Percentiles rank a stretch among this genome's conserved stretches.
phyloP scores from a whole-genome alignment of 2,888 invertebrate species.

The Helobdella robusta region DNA sequence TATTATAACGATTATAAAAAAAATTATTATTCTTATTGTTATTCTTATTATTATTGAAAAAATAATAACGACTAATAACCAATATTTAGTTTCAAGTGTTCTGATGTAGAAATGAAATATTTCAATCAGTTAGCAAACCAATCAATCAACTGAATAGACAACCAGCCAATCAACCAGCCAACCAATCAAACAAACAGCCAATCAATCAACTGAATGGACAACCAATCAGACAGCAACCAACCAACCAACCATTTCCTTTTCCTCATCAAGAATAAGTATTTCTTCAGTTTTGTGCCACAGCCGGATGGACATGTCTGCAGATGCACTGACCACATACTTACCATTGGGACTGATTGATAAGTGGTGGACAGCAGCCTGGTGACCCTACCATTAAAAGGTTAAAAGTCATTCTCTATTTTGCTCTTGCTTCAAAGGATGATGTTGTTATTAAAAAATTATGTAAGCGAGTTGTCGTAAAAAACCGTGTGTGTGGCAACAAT shows the following conservation, averaged over 20 bases:
- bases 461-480: background rate
- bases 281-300: conserved; percentile 77
- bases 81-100: background rate
- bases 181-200: background rate
- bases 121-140: too few species aligned
- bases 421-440: background rate
- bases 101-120: conserved; percentile 6
- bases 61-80: background rate
- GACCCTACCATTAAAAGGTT: conserved; percentile 57
- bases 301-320: conserved; percentile 76
- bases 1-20: background rate
- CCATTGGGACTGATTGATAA: conserved; percentile 73
- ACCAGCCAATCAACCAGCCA: background rate
- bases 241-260: conserved; percentile 59
- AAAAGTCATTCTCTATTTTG: background rate
- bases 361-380: conserved; percentile 68
- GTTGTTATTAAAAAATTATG: background rate
- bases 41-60: background rate
- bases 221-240: background rate
- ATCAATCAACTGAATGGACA: background rate
- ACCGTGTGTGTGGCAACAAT: too few species aligned
- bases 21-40: background rate
- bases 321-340: conserved; percentile 65
- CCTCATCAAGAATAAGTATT: conserved; percentile 81
- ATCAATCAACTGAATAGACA: background rate